Evolutionary conservation across 1,140 invertebrate species (phyloP), one percentile per base, ranked within the genome.

Genomic region (Eumeta japonica): DNA sequence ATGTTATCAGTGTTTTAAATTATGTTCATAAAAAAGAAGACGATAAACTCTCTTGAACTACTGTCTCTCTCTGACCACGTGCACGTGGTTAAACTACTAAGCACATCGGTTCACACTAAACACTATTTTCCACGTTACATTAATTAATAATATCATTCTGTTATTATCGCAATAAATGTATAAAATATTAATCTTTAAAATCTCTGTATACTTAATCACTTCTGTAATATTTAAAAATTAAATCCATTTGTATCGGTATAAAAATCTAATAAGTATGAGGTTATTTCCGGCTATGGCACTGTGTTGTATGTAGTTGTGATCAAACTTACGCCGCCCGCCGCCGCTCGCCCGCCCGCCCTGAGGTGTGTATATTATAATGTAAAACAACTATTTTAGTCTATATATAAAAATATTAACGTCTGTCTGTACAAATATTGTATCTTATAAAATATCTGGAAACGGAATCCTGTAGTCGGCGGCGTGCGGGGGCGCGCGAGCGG

Each of bases 141-240:
- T 67, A 67, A 67, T 63, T 71, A 71, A 71, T 74, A 74, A 71
- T 74, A 70, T 67, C 70, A 64, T 71, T 61, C n/a, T 24, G n/a
- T 24, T 7, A 24, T 24, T 7, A 24, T 24, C 70, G 63, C 70
- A 74, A 74, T 74, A 74, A 74, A 70, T 74, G 70, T 74, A 74
- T 74, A 74, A 74, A 74, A 74, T 74, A 74, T 71, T 66, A 70
- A 71, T 66, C 71, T 60, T 74, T 70, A 24, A 24, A 7, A 71
- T 74, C 64, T 74, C 66, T 74, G 66, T 74, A 74, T 71, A 71
- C 64, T 71, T 71, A 74, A 74, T 74, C 70, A 70, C 66, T 60
- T 71, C 71, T 70, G 65, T 70, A 66, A 71, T 71, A 68, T 67
- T 73, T 74, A 67, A 74, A 70, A 74, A 74, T 74, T 71, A 74